These are phyloP conservation scores for Ypsolopha scabrella DNA, from an alignment of 2,888 invertebrate species.

Conservation along the genomic window DNA sequence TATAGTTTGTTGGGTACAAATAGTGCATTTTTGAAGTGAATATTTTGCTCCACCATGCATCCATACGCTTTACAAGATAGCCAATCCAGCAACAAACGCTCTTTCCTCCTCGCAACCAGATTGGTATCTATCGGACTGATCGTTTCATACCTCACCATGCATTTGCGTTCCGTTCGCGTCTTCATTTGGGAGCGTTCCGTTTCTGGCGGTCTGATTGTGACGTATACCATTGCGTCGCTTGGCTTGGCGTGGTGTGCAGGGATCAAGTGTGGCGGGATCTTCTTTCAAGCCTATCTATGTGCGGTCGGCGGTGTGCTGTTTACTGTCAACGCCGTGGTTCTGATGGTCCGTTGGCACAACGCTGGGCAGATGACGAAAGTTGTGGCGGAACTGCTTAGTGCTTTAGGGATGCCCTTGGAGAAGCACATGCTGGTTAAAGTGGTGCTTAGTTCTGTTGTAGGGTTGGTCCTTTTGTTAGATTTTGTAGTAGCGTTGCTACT, in stretches of 20 bases:
- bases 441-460: conserved; percentile 20
- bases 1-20: no score
- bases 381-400: conserved; percentile 33
- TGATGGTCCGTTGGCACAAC: conserved; percentile 32
- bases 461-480: conserved; percentile 19
- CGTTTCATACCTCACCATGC: conserved; percentile 27
- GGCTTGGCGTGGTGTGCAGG: conserved; percentile 33
- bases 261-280: conserved; percentile 13
- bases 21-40: no score
- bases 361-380: conserved; percentile 31
- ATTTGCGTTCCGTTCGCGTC: conserved; percentile 34
- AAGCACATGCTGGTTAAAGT: conserved; percentile 32
- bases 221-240: conserved; percentile 24
- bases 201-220: conserved; percentile 39
- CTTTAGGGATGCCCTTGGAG: conserved; percentile 30
- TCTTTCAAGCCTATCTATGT: conserved; percentile 30
- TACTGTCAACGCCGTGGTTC: conserved; percentile 27
- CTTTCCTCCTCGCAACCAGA: no score
- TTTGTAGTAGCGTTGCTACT: background rate
- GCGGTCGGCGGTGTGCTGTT: conserved; percentile 28
- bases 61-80: no score
- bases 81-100: no score
- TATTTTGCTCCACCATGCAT: no score
- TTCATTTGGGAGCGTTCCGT: conserved; percentile 48
- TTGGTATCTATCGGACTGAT: conserved; percentile 13